Base-by-base conservation (phyloP, 2,888 invertebrate genomes). In the Thera britannica region DNA sequence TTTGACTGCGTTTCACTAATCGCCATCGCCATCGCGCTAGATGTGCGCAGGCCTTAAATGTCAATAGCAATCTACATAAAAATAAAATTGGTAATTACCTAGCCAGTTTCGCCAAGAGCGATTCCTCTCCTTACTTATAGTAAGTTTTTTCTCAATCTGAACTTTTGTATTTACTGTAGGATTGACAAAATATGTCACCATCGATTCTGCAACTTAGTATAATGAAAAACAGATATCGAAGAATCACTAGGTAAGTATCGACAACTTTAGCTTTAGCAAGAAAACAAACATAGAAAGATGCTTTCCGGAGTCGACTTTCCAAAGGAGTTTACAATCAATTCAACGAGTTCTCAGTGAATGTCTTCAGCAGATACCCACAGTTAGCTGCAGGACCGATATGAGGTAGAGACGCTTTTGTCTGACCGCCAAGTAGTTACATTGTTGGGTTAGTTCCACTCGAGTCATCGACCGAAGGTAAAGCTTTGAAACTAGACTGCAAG, bases 341-440 rank as follows among this genome's bases (percentile, higher is more conserved):
- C 66, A 62, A 62, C 62, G 59, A 62, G 58, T 69, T 63, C 57
- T 56, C 56, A 44, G 55, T 48, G 56, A 59, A 58, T 55, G 69
- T 70, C 66, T 66, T 57, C 46, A 56, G 11, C 62, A 70, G 69
- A 65, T 59, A 60, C 44, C 51, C n/a, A 58, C 54, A 61, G 62
- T 66, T 66, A 59, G 55, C 62, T 66, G 60, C 66, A 66, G 69
- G 58, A 58, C 58, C 55, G 35, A 68, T 68, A 64, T 68, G 52
- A 62, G 61, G 68, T 55, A 58, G 65, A 58, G 65, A 60, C 41
- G 65, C 65, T 44, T 69, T 69, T 65, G 69, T 69, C 69, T 65
- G 59, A 52, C 66, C 66, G 52, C 60, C 56, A 48, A 56, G 60
- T 68, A 58, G 57, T 63, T 65, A 61, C 61, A 68, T 62, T 59